These are phyloP conservation scores for Spilosoma lubricipeda DNA, from an alignment of 2,888 invertebrate species.

Conservation along the genomic window DNA sequence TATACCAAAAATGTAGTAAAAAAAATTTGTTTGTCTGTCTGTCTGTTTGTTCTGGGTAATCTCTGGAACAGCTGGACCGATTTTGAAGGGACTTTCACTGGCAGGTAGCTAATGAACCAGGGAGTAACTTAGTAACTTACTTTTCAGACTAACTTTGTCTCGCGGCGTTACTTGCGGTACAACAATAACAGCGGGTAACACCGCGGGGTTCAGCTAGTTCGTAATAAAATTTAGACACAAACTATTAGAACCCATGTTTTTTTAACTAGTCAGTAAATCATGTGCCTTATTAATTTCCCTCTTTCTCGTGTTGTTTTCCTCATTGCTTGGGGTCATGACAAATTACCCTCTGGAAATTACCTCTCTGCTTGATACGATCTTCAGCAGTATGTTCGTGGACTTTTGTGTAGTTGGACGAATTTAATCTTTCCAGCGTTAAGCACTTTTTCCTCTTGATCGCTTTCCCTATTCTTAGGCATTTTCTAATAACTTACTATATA, in stretches of 20 bases:
- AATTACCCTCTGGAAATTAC: background rate
- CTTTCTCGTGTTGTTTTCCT: background rate
- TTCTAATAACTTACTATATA: no score
- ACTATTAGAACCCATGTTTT: background rate
- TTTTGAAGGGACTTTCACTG: no score
- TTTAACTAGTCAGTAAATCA: background rate
- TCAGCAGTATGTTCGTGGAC: background rate
- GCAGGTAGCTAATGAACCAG: no score
- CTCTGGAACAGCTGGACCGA: no score
- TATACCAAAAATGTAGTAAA: no score
- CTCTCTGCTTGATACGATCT: background rate
- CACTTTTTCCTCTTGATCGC: background rate
- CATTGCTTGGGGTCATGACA: background rate
- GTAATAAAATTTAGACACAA: background rate
- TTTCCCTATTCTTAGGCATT: background rate
- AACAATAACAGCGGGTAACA: no score
- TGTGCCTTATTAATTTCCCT: background rate
- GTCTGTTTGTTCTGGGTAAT: no score
- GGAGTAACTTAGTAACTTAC: no score
- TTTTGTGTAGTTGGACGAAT: background rate
- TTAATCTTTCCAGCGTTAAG: background rate
- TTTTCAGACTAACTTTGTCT: no score
- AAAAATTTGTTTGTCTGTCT: no score
- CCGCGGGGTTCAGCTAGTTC: no score
- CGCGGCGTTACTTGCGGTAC: no score